Base-by-base conservation (phyloP, 2,797 vertebrate genomes). In the Eulemur rubriventer region DNA sequence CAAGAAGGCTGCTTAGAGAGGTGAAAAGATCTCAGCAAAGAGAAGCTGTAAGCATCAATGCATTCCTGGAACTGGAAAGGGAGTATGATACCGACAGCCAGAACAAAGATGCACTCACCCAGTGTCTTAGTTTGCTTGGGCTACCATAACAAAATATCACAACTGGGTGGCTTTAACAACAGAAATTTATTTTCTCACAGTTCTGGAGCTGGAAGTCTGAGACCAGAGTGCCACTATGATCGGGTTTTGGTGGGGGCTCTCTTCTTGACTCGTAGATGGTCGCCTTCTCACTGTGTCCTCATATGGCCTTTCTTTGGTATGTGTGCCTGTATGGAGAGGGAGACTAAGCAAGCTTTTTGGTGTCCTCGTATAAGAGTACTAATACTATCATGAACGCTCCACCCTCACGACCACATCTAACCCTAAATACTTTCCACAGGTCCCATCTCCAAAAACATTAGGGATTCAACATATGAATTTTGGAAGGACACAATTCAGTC, bases 231-330 rank as follows among this genome's bases (percentile, higher is more conserved):
- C n/a, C 28, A 70, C 43, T 16, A 6, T 8, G 67, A 81, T 28
- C 3, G 1, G 10, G 16, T 33, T 48, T 38, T 33, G 35, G 38
- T 2, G 41, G 35, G 2, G 24, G 4, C 0, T 16, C 20, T 52
- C 70, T n/a, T 73, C 9, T 43, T 41, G 17, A 22, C 1, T 28
- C 6, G 67, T 28, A 88, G 72, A 61, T 0, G 4, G 8, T 4
- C 1, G 0, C 24, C 38, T 82, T 86, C 28, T 70, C 16, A 22
- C 30, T 14, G 4, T 30, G 6, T 26, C 33, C 1, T 22, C 61
- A 0, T 4, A 35, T 13, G 69, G 33, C 35, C 41, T 72, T 59
- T 72, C 16, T 17, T 28, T 28, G 35, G 22, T 18, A n/a, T 35
- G 8, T 1, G 28, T 55, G 2, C 6, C 1, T 17, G 2, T 22